phyloP scores from a whole-genome alignment of 2,113 vertebrate genomes.

The Jaculus jaculus region DNA sequence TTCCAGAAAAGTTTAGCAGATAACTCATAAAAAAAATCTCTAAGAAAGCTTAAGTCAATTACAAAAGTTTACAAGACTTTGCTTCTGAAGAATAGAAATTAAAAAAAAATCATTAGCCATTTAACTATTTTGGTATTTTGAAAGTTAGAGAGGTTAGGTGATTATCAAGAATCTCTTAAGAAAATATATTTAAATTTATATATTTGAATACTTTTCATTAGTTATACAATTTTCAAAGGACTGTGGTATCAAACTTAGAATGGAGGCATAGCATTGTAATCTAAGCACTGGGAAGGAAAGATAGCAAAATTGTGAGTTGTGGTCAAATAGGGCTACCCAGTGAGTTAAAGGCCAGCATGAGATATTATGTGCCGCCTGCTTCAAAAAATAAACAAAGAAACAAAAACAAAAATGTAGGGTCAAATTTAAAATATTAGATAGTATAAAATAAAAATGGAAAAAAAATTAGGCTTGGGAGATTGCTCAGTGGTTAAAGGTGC shows the following conservation, averaged over 20 bases:
- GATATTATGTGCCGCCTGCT: neutral
- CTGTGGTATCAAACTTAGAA: neutral
- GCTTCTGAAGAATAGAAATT: neutral
- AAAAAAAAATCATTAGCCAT: neutral
- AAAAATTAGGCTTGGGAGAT: too few relatives aligned
- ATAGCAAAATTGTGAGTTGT: neutral
- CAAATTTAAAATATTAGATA: neutral
- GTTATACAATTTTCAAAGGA: slow-evolving; percentile 4
- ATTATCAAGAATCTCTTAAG: neutral
- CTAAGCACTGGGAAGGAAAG: neutral
- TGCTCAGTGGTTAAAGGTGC: too few relatives aligned
- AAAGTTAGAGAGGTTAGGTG: neutral
- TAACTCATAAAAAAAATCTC: slow-evolving; percentile 70
- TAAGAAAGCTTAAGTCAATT: slow-evolving; percentile 3
- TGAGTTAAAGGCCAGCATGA: neutral
- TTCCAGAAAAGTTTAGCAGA: slow-evolving; percentile 64
- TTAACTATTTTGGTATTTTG: neutral
- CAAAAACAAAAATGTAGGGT: neutral
- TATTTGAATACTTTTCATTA: neutral
- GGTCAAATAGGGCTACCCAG: neutral
- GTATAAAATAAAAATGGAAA: neutral
- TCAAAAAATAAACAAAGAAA: neutral
- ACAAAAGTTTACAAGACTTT: neutral
- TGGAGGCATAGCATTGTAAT: neutral
- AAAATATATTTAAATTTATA: slow-evolving; percentile 23